phyloP scores from a whole-genome alignment of 2,888 invertebrate species.

The Acleris laterana region DNA sequence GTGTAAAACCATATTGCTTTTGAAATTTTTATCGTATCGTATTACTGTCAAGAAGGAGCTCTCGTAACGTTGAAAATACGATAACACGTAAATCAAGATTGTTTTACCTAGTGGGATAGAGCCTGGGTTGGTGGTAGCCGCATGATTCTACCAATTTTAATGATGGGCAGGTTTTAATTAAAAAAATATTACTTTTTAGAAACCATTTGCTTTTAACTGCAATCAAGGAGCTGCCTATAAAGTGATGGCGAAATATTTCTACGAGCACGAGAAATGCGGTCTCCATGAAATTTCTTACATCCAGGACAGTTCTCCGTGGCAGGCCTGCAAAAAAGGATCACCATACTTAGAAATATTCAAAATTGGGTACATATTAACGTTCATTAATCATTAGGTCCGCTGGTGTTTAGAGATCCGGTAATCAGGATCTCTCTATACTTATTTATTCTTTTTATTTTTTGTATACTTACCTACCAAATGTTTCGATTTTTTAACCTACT shows the following conservation, averaged over 20 bases:
- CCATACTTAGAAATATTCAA: slow-evolving; percentile 84
- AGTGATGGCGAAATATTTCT: slow-evolving; percentile 85
- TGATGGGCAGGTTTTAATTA: neutral
- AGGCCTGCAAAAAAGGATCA: slow-evolving; percentile 81
- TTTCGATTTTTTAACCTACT: too few species aligned
- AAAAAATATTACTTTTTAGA: slow-evolving; percentile 48
- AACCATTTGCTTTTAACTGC: slow-evolving; percentile 87
- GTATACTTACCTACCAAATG: too few species aligned
- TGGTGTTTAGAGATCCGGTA: too few species aligned
- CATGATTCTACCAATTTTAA: too few species aligned
- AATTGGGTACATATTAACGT: slow-evolving; percentile 74
- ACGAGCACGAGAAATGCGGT: slow-evolving; percentile 88
- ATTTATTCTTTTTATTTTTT: too few species aligned
- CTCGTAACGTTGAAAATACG: too few species aligned
- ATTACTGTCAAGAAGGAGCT: too few species aligned
- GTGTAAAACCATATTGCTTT: too few species aligned
- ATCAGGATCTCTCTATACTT: too few species aligned
- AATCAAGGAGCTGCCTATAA: slow-evolving; percentile 85
- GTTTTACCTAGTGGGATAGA: neutral
- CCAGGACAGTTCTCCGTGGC: slow-evolving; percentile 79
- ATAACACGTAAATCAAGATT: too few species aligned
- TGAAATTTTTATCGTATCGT: too few species aligned
- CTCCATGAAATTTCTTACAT: slow-evolving; percentile 85
- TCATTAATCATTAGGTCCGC: slow-evolving; percentile 41
- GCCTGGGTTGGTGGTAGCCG: too few species aligned